Evolutionary conservation across 2,888 invertebrate species (phyloP).

Genomic region (Hyppa rectilinea): DNA sequence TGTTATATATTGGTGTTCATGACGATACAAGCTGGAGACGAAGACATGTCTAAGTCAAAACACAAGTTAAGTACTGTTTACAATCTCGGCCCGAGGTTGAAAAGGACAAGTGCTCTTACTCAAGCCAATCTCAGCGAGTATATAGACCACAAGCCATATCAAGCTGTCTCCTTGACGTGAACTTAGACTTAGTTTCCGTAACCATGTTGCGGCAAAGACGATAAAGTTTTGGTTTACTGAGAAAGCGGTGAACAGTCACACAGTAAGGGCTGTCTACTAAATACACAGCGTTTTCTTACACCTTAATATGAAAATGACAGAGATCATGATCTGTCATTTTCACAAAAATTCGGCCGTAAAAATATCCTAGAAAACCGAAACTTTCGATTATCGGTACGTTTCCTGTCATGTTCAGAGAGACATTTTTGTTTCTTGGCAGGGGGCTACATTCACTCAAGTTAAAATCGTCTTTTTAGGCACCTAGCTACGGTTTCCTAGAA

Average conservation of each 20-base stretch:
- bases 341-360: too few relatives aligned
- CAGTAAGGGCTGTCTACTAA: neutral
- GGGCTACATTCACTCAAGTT: neutral
- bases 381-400: neutral
- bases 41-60: neutral
- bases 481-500: neutral
- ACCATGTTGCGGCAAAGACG: neutral
- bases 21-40: neutral
- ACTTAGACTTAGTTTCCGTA: neutral
- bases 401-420: neutral
- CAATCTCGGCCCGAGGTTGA: neutral
- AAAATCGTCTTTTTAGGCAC: neutral
- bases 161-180: neutral
- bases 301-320: neutral
- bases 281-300: neutral
- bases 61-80: neutral
- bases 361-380: neutral
- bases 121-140: neutral
- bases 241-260: neutral
- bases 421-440: neutral
- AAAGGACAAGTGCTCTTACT: conserved; percentile 1
- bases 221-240: neutral
- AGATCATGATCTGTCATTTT: too few relatives aligned
- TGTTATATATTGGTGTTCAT: too few relatives aligned
- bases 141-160: neutral